Evolutionary conservation across 2,797 vertebrate genomes (phyloP).

Genomic region (Trematomus bernacchii): DNA sequence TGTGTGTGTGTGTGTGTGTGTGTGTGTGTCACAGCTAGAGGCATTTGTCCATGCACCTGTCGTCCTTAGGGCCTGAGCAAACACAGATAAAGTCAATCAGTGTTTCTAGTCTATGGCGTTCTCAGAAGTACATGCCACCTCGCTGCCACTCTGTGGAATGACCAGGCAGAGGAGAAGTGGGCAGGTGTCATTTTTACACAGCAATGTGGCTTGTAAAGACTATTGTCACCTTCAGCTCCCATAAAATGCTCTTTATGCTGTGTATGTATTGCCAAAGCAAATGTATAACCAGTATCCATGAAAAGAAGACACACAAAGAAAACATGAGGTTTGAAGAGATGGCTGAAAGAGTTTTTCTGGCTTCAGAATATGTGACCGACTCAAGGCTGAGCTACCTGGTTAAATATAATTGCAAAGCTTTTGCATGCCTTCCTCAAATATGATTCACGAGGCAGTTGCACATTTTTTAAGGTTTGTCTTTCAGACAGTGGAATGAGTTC

Average conservation of each 20-base stretch:
- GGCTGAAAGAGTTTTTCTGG: not conserved
- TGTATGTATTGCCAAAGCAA: not conserved
- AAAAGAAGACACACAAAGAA: not conserved
- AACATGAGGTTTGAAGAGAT: not conserved
- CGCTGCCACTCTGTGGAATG: constrained; percentile 33
- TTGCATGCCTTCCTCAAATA: not conserved
- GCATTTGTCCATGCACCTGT: constrained; percentile 49
- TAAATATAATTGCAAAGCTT: not conserved
- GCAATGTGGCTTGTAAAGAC: constrained; percentile 3
- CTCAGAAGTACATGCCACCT: constrained; percentile 40
- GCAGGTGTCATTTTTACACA: constrained; percentile 28
- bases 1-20: constrained; percentile 22
- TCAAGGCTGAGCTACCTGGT: too few relatives aligned
- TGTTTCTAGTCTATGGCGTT: not conserved
- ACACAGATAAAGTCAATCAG: constrained; percentile 74
- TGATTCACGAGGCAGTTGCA: not conserved
- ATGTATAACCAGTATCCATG: not conserved
- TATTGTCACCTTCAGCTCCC: constrained; percentile 6
- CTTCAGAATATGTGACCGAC: not conserved
- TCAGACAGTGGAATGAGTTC: not conserved
- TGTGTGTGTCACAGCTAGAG: constrained; percentile 1
- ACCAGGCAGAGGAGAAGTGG: constrained; percentile 24
- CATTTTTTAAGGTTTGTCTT: constrained; percentile 9
- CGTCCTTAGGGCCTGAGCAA: constrained; percentile 68
- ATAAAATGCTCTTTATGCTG: not conserved